Conservation (phyloP, 2,888 invertebrate genomes). For the Zeuzera pyrina region DNA sequence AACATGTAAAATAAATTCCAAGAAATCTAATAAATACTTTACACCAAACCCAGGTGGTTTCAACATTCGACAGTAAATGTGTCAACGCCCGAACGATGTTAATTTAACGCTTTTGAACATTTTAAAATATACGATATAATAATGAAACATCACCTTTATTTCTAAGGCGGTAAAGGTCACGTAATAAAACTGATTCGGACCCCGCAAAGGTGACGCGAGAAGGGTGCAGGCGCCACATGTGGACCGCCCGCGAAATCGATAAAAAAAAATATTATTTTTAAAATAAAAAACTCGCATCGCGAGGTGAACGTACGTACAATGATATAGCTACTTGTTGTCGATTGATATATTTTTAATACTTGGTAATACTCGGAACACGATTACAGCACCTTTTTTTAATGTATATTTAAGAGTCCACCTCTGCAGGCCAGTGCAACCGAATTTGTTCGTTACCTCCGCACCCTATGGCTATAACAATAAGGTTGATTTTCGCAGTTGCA, state of each 20-base stretch:
- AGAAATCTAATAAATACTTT: slow-evolving; percentile 41
- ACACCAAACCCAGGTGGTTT: slow-evolving; percentile 55
- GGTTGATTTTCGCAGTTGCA: no score
- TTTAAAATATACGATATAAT: slow-evolving; percentile 2
- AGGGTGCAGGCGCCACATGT: slow-evolving; percentile 56
- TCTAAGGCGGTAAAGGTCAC: slow-evolving; percentile 5
- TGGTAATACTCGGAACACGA: not conserved
- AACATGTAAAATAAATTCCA: slow-evolving; percentile 14
- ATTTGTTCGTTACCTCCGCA: no score
- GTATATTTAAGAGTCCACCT: not conserved
- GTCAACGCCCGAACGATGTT: slow-evolving; percentile 45
- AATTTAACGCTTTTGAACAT: slow-evolving; percentile 37
- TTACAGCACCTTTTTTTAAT: not conserved
- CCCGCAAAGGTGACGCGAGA: slow-evolving; percentile 31
- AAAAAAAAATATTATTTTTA: slow-evolving; percentile 31
- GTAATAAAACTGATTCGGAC: slow-evolving; percentile 1
- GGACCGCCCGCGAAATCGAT: slow-evolving; percentile 46
- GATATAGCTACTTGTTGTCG: slow-evolving; percentile 15
- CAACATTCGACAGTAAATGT: slow-evolving; percentile 46
- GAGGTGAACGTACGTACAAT: slow-evolving; percentile 41
- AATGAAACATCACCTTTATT: slow-evolving; percentile 13
- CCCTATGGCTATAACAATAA: no score
- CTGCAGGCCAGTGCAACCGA: no score
- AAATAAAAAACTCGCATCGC: slow-evolving; percentile 24
- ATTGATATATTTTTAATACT: slow-evolving; percentile 19